phyloP scores from a whole-genome alignment of 2,113 vertebrate genomes.

The Pelmatolapia mariae region DNA sequence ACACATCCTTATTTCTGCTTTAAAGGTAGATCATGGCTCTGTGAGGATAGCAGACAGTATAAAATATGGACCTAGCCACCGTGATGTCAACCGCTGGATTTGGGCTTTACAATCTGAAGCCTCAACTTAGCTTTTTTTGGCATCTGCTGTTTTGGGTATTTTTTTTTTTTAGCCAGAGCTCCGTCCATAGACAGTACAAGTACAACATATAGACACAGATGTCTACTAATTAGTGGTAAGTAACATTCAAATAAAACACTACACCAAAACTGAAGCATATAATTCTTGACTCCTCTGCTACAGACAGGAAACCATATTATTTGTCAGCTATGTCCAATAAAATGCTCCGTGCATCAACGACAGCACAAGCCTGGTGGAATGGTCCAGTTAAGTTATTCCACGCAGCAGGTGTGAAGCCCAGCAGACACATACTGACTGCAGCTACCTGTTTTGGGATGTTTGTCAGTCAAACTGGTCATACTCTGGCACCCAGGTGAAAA shows the following conservation, averaged over 20 bases:
- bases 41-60: not conserved
- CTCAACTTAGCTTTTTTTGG: not conserved
- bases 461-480: not conserved
- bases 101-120: not conserved
- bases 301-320: not conserved
- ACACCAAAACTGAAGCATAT: not conserved
- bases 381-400: not conserved
- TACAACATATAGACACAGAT: not conserved
- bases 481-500: not conserved
- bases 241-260: not conserved
- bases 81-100: not conserved
- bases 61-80: not conserved
- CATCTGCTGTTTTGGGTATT: fast-evolving
- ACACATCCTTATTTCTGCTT: not conserved
- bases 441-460: not conserved
- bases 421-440: not conserved
- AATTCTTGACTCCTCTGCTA: not conserved
- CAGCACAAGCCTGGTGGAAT: not conserved
- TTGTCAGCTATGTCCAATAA: not conserved
- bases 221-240: not conserved
- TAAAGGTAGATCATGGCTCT: not conserved
- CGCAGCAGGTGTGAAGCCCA: not conserved
- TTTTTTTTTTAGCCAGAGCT: not conserved
- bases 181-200: not conserved
- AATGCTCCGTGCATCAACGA: not conserved